Base-by-base conservation (phyloP, 2,888 invertebrate genomes). In the Alcis repandata region DNA sequence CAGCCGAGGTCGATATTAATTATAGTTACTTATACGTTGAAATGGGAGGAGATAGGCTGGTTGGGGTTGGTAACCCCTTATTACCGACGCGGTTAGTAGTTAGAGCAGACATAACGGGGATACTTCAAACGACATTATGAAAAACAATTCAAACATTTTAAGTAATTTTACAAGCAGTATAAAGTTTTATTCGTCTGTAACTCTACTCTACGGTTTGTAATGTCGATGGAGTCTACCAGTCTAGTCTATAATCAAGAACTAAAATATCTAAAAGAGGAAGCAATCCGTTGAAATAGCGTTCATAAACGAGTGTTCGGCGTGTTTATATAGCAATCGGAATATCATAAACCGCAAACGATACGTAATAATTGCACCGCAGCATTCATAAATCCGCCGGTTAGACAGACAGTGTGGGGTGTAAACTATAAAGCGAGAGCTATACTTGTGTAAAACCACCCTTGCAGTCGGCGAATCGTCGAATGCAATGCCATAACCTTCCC, bases 401-500 rank as follows among this genome's bases (percentile, higher is more conserved):
- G 86, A 88, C 89, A 89, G 87, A 87, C 87, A 89, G 83, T 82
- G 82, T 79, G 82, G 80, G 77, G 80, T 79, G 82, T 79, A 82
- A 79, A 84, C 82, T 86, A 86, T 82, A 84, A 75, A 61, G 56
- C 38, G 73, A 79, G 38, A 48, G 80, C 83, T 88, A 83, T 88
- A 88, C 82, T 90, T 89, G 87, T 89, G 87, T 86, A 87, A 85
- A 86, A 86, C 88, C 90, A 84, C 89, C 89, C 74, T 86, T 89
- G 90, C 91, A 89, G 82, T 84, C 79, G 84, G 83, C 82, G 86
- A 81, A 85, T 84, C 84, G 85, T 86, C 86, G 86, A 87, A 86
- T 91, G 91, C 91, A 91, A 86, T 85, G 79, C 90, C 89, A 90
- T 89, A 91, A 86, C 91, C 91, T 90, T 89, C 90, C 89, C 87